phyloP scores from a whole-genome alignment of 2,888 invertebrate species.

The Allolobophora icterica region DNA sequence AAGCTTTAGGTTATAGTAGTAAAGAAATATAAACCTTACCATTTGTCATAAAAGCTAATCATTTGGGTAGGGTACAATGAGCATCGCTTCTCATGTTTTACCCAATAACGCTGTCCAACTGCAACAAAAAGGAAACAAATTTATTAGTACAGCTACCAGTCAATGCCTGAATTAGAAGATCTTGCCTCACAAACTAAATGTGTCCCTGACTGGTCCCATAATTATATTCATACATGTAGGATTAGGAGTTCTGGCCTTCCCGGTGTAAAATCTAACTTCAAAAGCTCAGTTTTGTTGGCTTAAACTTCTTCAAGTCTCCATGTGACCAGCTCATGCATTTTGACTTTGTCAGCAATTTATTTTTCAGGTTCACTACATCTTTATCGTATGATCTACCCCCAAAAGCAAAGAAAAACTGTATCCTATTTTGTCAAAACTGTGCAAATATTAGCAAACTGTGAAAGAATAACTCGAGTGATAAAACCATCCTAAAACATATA shows the following conservation, averaged over 20 bases:
- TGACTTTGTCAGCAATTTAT: background rate
- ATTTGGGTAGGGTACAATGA: conserved; percentile 19
- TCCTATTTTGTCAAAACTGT: background rate
- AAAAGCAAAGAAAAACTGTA: background rate
- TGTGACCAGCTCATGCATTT: background rate
- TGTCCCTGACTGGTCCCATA: background rate
- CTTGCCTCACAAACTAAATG: background rate
- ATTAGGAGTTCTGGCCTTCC: background rate
- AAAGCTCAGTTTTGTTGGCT: background rate
- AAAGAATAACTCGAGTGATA: background rate
- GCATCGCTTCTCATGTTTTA: conserved; percentile 25
- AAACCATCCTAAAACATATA: background rate
- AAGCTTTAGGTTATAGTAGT: background rate
- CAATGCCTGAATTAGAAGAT: conserved; percentile 3
- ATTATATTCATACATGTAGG: background rate
- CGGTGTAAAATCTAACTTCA: background rate
- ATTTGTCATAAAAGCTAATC: conserved; percentile 12
- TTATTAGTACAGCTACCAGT: background rate
- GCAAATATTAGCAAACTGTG: background rate
- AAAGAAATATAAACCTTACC: conserved; percentile 23
- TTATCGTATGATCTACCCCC: background rate
- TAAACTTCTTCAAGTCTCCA: background rate
- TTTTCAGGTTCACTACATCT: background rate
- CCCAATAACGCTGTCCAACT: conserved; percentile 21
- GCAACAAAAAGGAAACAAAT: conserved; percentile 20